Evolutionary conservation across 2,888 invertebrate species (phyloP), one percentile per base, ranked within the genome.

Genomic region (Alentia gelatinosa): DNA sequence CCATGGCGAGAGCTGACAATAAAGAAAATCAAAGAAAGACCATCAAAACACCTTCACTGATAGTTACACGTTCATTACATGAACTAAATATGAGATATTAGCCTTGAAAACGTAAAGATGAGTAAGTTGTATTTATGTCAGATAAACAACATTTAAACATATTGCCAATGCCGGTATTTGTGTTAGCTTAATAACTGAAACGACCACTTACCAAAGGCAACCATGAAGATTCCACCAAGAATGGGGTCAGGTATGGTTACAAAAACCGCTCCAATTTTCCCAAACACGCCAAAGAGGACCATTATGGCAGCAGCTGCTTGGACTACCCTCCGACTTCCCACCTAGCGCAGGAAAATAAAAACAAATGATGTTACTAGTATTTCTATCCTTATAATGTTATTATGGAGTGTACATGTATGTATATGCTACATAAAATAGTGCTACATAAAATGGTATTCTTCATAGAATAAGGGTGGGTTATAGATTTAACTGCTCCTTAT

Each of bases 181-280:
- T n/a, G n/a, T n/a, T n/a, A n/a, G n/a, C 5, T n/a, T 56, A 1
- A 56, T 56, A n/a, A 4, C 47, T 42, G 9, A 12, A 15, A 12
- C 47, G 7, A 7, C 15, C 7, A 42, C 56, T 93, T 92, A 96
- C 96, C 95, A 93, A 95, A 95, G 93, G 94, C 94, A 37, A 95
- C 93, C 89, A 95, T 93, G 90, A 95, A 95, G 84, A 95, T 93
- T 39, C 96, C 96, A 5, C 96, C 97, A 33, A 97, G 94, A 0
- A 97, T 95, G 0, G 97, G 97, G 63, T 96, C 96, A 0, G 97
- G 97, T 75, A 97, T 96, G 26, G 96, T 96, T 56, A 96, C 96
- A 91, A 96, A 96, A 47, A 96, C 93, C 12, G 96, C 96, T 3
- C 96, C 96, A 91, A 96, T 95, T 92, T 96, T 96, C 0, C 96